Evolutionary conservation across 2,797 vertebrate species (phyloP).

Genomic region (Macropus fuliginosus): DNA sequence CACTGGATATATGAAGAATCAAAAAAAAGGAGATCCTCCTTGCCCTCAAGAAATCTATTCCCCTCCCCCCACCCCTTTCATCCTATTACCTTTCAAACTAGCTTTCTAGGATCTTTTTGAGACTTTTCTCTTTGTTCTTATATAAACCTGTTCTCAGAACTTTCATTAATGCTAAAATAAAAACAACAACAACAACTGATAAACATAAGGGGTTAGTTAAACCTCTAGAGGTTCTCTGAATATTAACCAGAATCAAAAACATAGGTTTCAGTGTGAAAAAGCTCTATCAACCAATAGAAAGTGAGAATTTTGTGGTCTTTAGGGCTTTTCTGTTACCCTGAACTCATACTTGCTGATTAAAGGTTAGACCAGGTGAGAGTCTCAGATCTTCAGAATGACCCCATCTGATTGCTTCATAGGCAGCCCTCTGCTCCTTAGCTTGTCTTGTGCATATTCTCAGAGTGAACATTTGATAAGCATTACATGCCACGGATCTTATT

Average conservation of each 20-base stretch:
- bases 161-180: neutral
- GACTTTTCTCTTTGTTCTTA: neutral
- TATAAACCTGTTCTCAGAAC: neutral
- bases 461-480: neutral
- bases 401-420: neutral
- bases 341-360: neutral
- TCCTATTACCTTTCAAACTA: neutral
- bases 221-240: neutral
- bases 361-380: neutral
- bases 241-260: neutral
- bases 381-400: neutral
- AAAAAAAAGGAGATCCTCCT: neutral
- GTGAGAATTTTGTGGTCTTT: neutral
- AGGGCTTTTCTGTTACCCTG: neutral
- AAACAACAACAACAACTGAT: neutral
- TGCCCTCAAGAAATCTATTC: neutral
- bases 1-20: too few relatives aligned
- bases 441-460: neutral
- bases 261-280: neutral
- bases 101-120: neutral
- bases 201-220: neutral
- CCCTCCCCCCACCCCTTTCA: neutral
- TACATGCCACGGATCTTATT: neutral
- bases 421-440: neutral
- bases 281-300: neutral